Percentiles rank a stretch among this genome's conserved stretches.
Conservation (phyloP, 2,888 invertebrate species). For the Lampropteryx suffumata region DNA sequence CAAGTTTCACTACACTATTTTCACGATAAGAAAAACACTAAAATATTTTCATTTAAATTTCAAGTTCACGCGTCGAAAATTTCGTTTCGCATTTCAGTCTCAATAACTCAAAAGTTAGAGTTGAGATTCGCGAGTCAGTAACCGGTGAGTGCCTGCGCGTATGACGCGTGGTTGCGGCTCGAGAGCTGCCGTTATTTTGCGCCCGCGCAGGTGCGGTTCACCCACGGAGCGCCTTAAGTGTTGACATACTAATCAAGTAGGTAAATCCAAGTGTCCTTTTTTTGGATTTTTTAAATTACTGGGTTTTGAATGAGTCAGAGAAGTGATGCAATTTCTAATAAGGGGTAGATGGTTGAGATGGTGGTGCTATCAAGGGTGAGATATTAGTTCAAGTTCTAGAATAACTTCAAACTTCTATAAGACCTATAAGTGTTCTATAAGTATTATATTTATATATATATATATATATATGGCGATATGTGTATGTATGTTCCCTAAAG, state of each 20-base stretch:
- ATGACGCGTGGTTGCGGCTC: slow-evolving; percentile 63
- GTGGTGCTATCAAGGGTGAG: too few relatives aligned
- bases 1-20: slow-evolving; percentile 13
- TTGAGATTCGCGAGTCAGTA: slow-evolving; percentile 36
- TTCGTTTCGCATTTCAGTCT: slow-evolving; percentile 6
- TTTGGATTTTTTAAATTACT: slow-evolving; percentile 17
- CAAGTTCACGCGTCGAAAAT: slow-evolving; percentile 8
- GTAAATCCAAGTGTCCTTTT: slow-evolving; percentile 44
- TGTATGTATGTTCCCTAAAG: too few relatives aligned
- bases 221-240: slow-evolving; percentile 47
- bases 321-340: too few relatives aligned
- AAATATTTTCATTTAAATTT: slow-evolving; percentile 11
- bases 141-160: slow-evolving; percentile 31
- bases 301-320: background rate
- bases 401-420: too few relatives aligned
- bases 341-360: too few relatives aligned
- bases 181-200: slow-evolving; percentile 69
- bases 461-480: too few relatives aligned
- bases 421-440: too few relatives aligned
- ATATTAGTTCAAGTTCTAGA: too few relatives aligned
- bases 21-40: slow-evolving; percentile 10
- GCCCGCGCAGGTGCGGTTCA: slow-evolving; percentile 44
- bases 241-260: slow-evolving; percentile 52
- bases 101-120: slow-evolving; percentile 31
- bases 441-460: too few relatives aligned